phyloP scores from a whole-genome alignment of 2,797 vertebrate genomes.

The Galagoides demidoff region DNA sequence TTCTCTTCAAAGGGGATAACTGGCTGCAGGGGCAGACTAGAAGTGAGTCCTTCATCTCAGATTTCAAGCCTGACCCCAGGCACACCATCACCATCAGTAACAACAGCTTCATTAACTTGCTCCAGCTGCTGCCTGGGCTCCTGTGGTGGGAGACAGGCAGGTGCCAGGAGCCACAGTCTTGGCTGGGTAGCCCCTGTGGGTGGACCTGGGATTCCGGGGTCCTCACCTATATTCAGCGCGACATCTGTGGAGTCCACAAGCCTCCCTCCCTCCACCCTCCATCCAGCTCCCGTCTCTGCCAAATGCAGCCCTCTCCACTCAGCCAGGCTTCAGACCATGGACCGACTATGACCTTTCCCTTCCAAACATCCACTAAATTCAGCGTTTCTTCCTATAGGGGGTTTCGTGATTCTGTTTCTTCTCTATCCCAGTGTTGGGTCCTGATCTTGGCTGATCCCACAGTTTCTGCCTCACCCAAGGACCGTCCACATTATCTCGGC shows the following conservation, averaged over 20 bases:
- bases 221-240: neutral
- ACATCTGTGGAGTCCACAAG: neutral
- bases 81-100: neutral
- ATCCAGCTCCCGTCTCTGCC: neutral
- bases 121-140: neutral
- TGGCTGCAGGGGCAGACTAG: neutral
- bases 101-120: neutral
- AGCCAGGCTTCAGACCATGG: neutral
- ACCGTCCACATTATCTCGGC: accelerated
- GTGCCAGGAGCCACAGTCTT: accelerated
- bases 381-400: neutral
- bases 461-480: neutral
- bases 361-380: neutral
- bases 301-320: neutral
- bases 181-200: neutral
- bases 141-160: accelerated
- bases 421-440: neutral
- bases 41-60: slow-evolving; percentile 37
- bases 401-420: neutral
- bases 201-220: too few species aligned
- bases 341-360: neutral
- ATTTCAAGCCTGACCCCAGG: slow-evolving; percentile 3
- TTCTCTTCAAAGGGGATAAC: slow-evolving; percentile 28
- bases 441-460: neutral
- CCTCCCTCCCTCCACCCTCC: accelerated